Percentiles rank a stretch among this genome's conserved stretches.
phyloP scores from a whole-genome alignment of 2,888 invertebrate genomes.

The Byasa hedistus region DNA sequence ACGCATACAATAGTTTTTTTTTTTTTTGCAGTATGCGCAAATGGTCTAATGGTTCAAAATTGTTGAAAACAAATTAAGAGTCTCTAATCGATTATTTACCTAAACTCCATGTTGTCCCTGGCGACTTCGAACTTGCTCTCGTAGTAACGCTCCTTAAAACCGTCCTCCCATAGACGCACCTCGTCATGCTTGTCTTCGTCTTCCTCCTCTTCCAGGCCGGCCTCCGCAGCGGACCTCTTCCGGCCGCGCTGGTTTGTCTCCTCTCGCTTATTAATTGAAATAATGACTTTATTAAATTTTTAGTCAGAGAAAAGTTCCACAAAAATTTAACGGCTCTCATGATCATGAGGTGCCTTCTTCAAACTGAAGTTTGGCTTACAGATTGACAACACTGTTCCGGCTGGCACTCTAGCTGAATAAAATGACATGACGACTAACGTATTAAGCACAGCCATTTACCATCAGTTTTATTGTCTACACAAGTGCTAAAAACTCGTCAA shows the following conservation, averaged over 20 bases:
- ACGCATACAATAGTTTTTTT: neutral
- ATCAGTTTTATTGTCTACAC: too few relatives aligned
- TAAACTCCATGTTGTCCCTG: conserved; percentile 88
- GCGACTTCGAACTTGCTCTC: conserved; percentile 94
- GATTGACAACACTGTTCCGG: too few relatives aligned
- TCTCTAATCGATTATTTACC: conserved; percentile 60
- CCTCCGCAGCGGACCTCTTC: conserved; percentile 76
- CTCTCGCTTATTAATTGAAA: conserved; percentile 40
- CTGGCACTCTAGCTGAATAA: too few relatives aligned
- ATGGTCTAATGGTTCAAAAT: too few relatives aligned
- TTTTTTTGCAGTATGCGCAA: neutral
- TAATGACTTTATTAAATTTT: neutral
- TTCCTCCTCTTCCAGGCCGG: conserved; percentile 80
- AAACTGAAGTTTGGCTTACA: too few relatives aligned
- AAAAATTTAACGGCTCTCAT: too few relatives aligned
- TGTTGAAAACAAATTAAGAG: too few relatives aligned
- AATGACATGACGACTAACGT: too few relatives aligned
- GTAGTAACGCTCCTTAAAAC: conserved; percentile 99
- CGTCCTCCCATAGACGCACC: conserved; percentile 96
- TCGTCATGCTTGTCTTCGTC: conserved; percentile 92
- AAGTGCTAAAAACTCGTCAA: too few relatives aligned
- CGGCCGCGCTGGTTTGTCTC: conserved; percentile 59
- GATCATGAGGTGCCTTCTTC: too few relatives aligned
- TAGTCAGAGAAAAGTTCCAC: too few relatives aligned
- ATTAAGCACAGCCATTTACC: too few relatives aligned